A percentile compares a stretch with the other conserved stretches of the same genome.
These are phyloP conservation scores for Sula dactylatra DNA, from an alignment of 2,113 vertebrate species.

Conservation along the genomic window DNA sequence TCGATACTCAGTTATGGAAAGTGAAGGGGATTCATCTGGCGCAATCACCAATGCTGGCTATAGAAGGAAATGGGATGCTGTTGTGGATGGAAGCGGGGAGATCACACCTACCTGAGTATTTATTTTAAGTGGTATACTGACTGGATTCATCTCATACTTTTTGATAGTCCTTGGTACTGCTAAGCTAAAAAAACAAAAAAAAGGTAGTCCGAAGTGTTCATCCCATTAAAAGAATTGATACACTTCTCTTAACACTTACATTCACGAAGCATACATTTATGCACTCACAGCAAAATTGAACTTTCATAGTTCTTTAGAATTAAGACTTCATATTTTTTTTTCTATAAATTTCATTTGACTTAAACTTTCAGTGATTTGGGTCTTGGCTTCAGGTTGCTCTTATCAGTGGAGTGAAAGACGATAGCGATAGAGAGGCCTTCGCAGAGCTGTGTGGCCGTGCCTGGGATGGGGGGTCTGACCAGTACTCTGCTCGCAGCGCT, in stretches of 20 bases:
- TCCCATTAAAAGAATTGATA: background rate
- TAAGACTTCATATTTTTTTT: background rate
- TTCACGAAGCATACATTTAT: background rate
- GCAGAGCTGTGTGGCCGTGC: background rate
- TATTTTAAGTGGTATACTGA: background rate
- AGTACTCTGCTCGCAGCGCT: background rate
- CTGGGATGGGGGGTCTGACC: background rate
- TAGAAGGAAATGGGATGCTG: background rate
- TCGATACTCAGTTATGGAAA: background rate
- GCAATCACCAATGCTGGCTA: accelerated
- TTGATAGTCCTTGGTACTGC: background rate
- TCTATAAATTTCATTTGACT: background rate
- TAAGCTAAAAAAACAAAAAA: too few species aligned
- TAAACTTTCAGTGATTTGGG: background rate
- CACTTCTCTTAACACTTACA: background rate
- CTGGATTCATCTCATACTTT: background rate
- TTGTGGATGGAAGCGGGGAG: background rate
- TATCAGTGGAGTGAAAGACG: background rate
- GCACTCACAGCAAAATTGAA: background rate
- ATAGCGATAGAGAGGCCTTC: background rate
- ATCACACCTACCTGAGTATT: background rate
- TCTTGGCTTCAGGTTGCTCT: background rate
- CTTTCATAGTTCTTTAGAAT: background rate
- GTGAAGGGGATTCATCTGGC: background rate
- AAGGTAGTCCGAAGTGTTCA: background rate